Conservation (phyloP, 2,113 vertebrate genomes). For the Scytalopus superciliaris region DNA sequence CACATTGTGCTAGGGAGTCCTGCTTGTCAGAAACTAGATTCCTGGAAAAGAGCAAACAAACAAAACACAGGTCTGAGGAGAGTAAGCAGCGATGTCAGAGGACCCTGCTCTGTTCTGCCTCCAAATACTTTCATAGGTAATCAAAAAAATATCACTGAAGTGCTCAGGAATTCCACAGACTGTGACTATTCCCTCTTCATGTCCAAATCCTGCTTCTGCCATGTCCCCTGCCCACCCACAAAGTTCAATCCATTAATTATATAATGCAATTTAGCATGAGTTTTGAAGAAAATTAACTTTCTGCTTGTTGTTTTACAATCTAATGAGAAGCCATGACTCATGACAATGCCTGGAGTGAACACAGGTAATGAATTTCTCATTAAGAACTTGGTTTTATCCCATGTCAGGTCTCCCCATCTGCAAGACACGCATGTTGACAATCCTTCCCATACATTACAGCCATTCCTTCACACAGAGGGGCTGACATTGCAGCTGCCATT, state of each 20-base stretch:
- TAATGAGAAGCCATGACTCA: not conserved
- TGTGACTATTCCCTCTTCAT: not conserved
- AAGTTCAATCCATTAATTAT: not conserved
- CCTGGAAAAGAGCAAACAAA: slow-evolving; percentile 70
- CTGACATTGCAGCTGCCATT: not conserved
- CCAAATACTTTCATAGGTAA: not conserved
- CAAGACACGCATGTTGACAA: not conserved
- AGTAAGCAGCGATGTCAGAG: not conserved
- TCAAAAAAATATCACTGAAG: not conserved
- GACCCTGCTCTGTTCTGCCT: not conserved
- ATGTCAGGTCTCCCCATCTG: not conserved
- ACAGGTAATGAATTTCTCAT: not conserved
- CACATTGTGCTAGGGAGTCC: slow-evolving; percentile 92
- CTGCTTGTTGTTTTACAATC: not conserved
- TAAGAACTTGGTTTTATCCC: not conserved
- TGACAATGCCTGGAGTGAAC: not conserved
- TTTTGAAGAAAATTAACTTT: not conserved
- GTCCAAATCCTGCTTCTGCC: not conserved
- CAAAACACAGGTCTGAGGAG: not conserved
- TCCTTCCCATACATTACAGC: not conserved
- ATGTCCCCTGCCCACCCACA: not conserved
- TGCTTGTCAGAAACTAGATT: slow-evolving; percentile 93
- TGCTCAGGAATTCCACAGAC: not conserved
- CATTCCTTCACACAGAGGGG: not conserved
- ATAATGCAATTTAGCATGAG: not conserved